A percentile compares a stretch with the other conserved stretches of the same genome.
Conservation (phyloP, 64 coral and sea anemone genomes). For the Stichodactyla mertensii region DNA sequence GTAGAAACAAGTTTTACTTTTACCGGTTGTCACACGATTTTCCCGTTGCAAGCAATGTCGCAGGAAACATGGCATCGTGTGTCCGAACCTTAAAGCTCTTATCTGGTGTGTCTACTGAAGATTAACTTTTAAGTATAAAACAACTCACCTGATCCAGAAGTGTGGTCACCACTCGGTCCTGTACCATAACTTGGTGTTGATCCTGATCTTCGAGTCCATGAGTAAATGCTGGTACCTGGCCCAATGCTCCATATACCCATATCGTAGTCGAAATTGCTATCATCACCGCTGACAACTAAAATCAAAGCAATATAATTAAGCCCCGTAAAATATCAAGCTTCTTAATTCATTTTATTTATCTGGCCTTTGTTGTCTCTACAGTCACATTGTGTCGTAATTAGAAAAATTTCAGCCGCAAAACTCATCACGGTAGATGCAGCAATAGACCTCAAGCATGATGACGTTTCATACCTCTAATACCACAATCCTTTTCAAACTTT, state of each 20-base stretch:
- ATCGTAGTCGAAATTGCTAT: background rate
- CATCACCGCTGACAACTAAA: background rate
- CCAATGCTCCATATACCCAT: background rate
- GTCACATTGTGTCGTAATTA: too few species aligned
- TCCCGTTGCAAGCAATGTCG: too few species aligned
- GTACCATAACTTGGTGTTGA: background rate
- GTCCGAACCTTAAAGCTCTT: too few species aligned
- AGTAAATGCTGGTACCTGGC: background rate
- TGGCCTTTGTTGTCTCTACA: background rate
- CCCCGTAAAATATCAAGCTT: background rate
- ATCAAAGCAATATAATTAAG: background rate
- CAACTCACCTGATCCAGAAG: background rate
- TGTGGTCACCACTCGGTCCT: constrained; percentile 2
- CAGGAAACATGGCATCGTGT: too few species aligned
- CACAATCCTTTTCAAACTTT: too few species aligned
- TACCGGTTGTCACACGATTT: too few species aligned
- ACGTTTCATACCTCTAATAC: too few species aligned
- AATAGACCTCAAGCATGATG: too few species aligned
- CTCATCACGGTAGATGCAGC: too few species aligned
- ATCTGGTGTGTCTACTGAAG: too few species aligned
- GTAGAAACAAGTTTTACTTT: too few species aligned
- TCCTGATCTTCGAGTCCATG: background rate
- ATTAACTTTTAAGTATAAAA: background rate
- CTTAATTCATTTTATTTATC: background rate
- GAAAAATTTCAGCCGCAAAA: too few species aligned